Base-by-base conservation (phyloP, 2,888 invertebrate genomes). In the Andrena chrysosceles region DNA sequence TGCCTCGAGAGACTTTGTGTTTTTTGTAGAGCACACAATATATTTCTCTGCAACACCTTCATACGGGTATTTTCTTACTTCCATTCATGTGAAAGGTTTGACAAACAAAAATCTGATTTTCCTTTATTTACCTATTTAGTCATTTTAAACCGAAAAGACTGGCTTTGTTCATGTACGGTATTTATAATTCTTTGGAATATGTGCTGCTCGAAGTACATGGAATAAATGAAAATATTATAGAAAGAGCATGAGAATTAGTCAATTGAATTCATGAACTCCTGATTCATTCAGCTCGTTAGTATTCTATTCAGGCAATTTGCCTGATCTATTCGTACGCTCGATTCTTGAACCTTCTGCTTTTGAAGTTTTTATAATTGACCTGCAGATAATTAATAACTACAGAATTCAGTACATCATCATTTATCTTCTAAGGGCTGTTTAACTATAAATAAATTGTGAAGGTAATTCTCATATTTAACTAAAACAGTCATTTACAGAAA, bases 221-320 rank as follows among this genome's bases (percentile, higher is more conserved):
- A 31, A n/a, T 74, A 73, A 73, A 64, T 48, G 29, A 20, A 56
- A 56, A 64, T 52, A 26, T 23, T 35, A 42, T 77, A 63, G 68
- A 82, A 81, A 71, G 75, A 71, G 23, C 59, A 59, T 31, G 52
- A 72, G 82, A 79, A 71, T 75, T 75, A 75, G 59, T 77, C 69
- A 62, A 77, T 74, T 71, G 77, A 71, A 64, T 75, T 66, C 56
- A n/a, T 56, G 66, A 83, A 83, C 67, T 59, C 49, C 66, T 31
- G 73, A 70, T 70, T 76, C 72, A 60, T 76, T 79, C 83, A 20
- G 62, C 64, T 84, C 78, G 84, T 84, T 84, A 84, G 84, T 73
- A 83, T 83, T 82, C 84, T 49, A 83, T 84, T 83, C 84, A 76
- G 68, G 69, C 79, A 76, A 84, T 83, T 84, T 83, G 56, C 73